Evolutionary conservation across 2,888 invertebrate species (phyloP).

Genomic region (Onchidella celtica): DNA sequence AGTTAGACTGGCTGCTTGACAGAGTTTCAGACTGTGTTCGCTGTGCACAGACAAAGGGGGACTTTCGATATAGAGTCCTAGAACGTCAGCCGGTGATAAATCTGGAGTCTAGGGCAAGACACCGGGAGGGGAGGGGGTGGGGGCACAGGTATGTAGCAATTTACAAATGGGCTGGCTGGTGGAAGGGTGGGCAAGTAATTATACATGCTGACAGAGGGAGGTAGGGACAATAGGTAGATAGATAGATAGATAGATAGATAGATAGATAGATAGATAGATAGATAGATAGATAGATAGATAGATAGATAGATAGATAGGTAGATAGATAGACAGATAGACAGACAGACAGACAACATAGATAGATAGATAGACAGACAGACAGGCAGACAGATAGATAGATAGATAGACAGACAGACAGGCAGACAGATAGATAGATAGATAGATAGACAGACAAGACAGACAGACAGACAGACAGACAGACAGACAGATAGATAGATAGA

Average conservation of each 20-base stretch:
- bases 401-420: conserved; percentile 29
- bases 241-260: conserved; percentile 1
- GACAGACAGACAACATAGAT: conserved; percentile 6
- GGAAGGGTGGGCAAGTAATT: too few relatives aligned
- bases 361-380: conserved; percentile 21
- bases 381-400: conserved; percentile 11
- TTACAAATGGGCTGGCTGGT: too few relatives aligned
- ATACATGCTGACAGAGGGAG: too few relatives aligned
- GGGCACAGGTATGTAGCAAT: too few relatives aligned
- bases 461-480: conserved; percentile 20
- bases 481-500: conserved; percentile 16
- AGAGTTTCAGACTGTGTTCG: too few relatives aligned
- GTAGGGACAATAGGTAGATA: too few relatives aligned
- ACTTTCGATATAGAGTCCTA: too few relatives aligned
- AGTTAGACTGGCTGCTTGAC: too few relatives aligned
- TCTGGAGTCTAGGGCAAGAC: too few relatives aligned
- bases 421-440: conserved; percentile 36
- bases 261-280: conserved; percentile 3
- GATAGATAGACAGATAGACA: conserved; percentile 31
- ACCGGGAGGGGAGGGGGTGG: too few relatives aligned
- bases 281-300: background rate
- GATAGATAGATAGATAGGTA: conserved; percentile 13
- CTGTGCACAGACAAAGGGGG: too few relatives aligned
- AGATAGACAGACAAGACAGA: conserved; percentile 32
- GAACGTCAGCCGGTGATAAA: too few relatives aligned